phyloP scores from a whole-genome alignment of 2,888 invertebrate species.

The Lingula anatina region DNA sequence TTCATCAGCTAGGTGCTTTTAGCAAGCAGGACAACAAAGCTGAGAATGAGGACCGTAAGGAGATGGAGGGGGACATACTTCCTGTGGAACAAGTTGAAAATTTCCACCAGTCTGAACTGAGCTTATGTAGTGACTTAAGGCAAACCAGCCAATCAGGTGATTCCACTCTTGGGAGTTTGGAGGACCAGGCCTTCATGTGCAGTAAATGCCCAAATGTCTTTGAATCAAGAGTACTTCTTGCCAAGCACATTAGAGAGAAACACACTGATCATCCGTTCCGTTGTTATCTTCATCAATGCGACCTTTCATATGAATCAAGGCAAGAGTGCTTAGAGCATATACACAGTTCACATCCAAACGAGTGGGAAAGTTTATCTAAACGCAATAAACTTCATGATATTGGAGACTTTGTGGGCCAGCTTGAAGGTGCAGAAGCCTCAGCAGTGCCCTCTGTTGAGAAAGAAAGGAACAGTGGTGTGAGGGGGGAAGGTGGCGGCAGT shows the following conservation, averaged over 20 bases:
- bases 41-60: too few species aligned
- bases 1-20: slow-evolving; percentile 7
- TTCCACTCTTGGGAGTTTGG: too few species aligned
- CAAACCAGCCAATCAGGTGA: too few species aligned
- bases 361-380: slow-evolving; percentile 72
- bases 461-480: slow-evolving; percentile 14
- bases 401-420: slow-evolving; percentile 29
- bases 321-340: slow-evolving; percentile 78
- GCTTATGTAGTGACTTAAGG: too few species aligned
- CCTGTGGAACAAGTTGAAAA: too few species aligned
- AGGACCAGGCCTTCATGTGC: slow-evolving; percentile 43
- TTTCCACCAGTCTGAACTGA: too few species aligned
- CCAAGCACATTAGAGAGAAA: slow-evolving; percentile 47
- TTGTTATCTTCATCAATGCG: slow-evolving; percentile 91
- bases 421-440: slow-evolving; percentile 33
- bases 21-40: slow-evolving; percentile 7
- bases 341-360: slow-evolving; percentile 67
- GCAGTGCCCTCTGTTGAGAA: slow-evolving; percentile 16
- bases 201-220: slow-evolving; percentile 43
- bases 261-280: slow-evolving; percentile 64
- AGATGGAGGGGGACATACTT: slow-evolving; percentile 3
- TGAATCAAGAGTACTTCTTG: slow-evolving; percentile 31
- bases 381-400: slow-evolving; percentile 42
- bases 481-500: not conserved
- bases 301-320: slow-evolving; percentile 75